These are phyloP conservation scores for Drosophila lacicola DNA, from an alignment of 2,888 invertebrate species.

Conservation along the genomic window DNA sequence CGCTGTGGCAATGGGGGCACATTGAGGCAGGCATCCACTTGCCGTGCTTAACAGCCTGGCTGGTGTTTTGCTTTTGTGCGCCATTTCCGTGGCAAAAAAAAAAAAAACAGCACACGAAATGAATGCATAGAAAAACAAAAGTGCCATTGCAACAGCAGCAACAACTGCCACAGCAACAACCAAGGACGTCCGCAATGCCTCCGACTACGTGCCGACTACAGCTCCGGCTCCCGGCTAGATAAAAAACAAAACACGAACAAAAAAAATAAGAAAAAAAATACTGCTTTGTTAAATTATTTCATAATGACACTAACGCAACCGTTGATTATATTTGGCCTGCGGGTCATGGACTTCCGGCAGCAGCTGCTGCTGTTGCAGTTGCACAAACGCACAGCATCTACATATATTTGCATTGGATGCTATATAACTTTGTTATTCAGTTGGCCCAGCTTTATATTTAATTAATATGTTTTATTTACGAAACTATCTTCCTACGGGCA, in stretches of 20 bases:
- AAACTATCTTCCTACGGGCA: not conserved
- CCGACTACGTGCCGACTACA: constrained; percentile 18
- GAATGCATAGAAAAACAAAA: constrained; percentile 75
- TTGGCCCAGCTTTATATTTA: constrained; percentile 2
- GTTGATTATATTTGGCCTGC: constrained; percentile 77
- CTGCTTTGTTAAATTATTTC: constrained; percentile 80
- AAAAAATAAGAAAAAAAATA: constrained; percentile 14
- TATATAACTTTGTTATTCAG: constrained; percentile 16
- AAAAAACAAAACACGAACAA: constrained; percentile 49
- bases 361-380: constrained; percentile 54
- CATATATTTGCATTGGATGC: constrained; percentile 36
- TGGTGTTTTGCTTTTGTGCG: constrained; percentile 66
- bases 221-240: constrained; percentile 39
- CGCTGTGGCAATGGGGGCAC: constrained; percentile 5
- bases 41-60: constrained; percentile 41
- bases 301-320: constrained; percentile 77
- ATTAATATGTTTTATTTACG: constrained; percentile 1
- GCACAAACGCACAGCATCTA: constrained; percentile 32
- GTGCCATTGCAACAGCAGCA: constrained; percentile 34
- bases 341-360: constrained; percentile 74
- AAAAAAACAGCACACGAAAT: constrained; percentile 57
- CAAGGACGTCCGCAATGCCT: constrained; percentile 59
- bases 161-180: constrained; percentile 30
- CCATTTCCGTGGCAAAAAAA: constrained; percentile 64
- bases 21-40: constrained; percentile 32